A percentile compares a stretch with the other conserved stretches of the same genome.
phyloP scores from a whole-genome alignment of 2,797 vertebrate species.

The Coregonus sp. region DNA sequence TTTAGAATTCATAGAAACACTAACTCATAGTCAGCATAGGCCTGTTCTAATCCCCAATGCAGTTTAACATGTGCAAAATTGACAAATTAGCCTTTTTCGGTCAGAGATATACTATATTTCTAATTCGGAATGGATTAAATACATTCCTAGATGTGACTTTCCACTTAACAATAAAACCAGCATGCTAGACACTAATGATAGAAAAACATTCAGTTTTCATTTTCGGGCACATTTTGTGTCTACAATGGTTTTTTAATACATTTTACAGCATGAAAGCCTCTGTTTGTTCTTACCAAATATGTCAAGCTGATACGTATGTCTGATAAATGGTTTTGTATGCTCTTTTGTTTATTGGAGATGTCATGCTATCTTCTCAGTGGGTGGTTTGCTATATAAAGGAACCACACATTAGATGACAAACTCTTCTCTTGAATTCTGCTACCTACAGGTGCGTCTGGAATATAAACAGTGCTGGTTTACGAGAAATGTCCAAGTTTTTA shows the following conservation, averaged over 20 bases:
- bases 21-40: slow-evolving; percentile 15
- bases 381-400: background rate
- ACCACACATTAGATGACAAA: background rate
- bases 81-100: slow-evolving; percentile 18
- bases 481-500: slow-evolving; percentile 51
- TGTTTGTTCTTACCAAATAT: background rate
- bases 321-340: too few relatives aligned
- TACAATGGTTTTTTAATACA: background rate
- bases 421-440: background rate
- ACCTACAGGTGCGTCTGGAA: slow-evolving; percentile 48
- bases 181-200: background rate
- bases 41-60: slow-evolving; percentile 5
- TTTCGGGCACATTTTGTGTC: background rate
- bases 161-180: background rate
- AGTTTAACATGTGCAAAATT: slow-evolving; percentile 8
- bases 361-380: background rate
- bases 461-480: slow-evolving; percentile 44
- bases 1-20: slow-evolving; percentile 46
- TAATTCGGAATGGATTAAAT: background rate
- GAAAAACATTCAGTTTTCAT: background rate
- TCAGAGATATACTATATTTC: background rate
- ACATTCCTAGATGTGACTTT: background rate
- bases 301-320: background rate
- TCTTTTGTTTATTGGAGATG: too few relatives aligned
- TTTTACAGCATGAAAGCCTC: background rate